These are phyloP conservation scores for Elysia crispata DNA, from an alignment of 2,888 invertebrate species.

Conservation along the genomic window DNA sequence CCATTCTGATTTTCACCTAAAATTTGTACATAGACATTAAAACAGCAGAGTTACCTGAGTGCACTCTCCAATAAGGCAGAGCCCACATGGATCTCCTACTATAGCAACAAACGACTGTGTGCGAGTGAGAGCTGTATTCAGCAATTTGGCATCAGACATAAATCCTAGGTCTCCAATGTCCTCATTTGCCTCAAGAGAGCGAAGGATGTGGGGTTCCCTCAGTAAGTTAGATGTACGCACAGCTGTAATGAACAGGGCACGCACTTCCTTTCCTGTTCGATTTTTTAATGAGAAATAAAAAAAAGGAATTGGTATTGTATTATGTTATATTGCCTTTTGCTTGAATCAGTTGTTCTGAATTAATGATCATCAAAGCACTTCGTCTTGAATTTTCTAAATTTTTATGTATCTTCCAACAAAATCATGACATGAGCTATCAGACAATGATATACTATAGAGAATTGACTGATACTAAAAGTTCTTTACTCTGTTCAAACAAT, in stretches of 20 bases:
- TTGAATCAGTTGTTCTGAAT: no score
- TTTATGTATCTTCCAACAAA: no score
- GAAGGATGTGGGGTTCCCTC: slow-evolving; percentile 52
- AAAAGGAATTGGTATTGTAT: not conserved
- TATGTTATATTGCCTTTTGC: not conserved
- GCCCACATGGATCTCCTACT: slow-evolving; percentile 72
- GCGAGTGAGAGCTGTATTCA: slow-evolving; percentile 75
- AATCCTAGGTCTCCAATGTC: slow-evolving; percentile 72
- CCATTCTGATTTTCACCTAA: no score
- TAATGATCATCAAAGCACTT: no score
- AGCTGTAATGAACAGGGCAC: slow-evolving; percentile 72
- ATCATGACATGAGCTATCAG: no score
- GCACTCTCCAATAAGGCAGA: slow-evolving; percentile 73
- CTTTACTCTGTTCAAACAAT: no score
- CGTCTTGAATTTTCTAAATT: no score
- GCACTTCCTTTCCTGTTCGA: slow-evolving; percentile 73
- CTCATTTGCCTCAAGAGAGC: slow-evolving; percentile 53
- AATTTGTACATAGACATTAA: not conserved
- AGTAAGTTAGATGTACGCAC: slow-evolving; percentile 69
- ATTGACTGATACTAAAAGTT: no score
- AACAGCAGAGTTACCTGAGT: slow-evolving; percentile 49
- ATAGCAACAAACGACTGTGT: slow-evolving; percentile 73
- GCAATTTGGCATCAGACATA: slow-evolving; percentile 71
- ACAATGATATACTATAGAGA: no score
- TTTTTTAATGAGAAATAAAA: not conserved